These are phyloP conservation scores for Dryomyza anilis DNA, from an alignment of 2,888 invertebrate species.

Conservation along the genomic window DNA sequence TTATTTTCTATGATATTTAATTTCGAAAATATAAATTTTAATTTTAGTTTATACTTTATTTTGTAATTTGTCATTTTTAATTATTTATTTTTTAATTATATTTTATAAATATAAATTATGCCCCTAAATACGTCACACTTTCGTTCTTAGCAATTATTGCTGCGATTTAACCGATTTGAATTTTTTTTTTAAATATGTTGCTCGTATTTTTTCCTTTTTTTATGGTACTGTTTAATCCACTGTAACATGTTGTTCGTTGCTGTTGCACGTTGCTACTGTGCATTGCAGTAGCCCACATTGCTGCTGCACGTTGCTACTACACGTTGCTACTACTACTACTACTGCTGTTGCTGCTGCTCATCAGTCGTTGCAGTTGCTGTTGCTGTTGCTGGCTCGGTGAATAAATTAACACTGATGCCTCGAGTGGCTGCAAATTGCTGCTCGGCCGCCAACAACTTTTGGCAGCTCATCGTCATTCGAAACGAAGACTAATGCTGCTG, in stretches of 20 bases:
- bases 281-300: too few relatives aligned
- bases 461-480: slow-evolving; percentile 15
- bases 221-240: slow-evolving; percentile 16
- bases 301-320: not conserved
- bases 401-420: slow-evolving; percentile 62
- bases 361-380: not conserved
- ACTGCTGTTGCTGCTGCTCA: slow-evolving; percentile 16
- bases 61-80: too few relatives aligned
- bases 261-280: not conserved
- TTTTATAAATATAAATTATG: too few relatives aligned
- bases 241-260: slow-evolving; percentile 38
- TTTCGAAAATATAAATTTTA: too few relatives aligned
- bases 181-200: slow-evolving; percentile 29
- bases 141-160: too few relatives aligned
- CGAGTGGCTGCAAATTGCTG: slow-evolving; percentile 43
- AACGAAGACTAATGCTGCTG: not conserved
- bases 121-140: too few relatives aligned
- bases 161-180: too few relatives aligned
- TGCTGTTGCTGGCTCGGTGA: slow-evolving; percentile 60
- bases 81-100: too few relatives aligned
- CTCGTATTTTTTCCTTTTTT: slow-evolving; percentile 25
- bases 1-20: too few relatives aligned
- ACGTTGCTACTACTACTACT: slow-evolving; percentile 3
- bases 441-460: slow-evolving; percentile 27
- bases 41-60: too few relatives aligned